phyloP scores from a whole-genome alignment of 2,797 vertebrate species.

The Anguilla marmorata region DNA sequence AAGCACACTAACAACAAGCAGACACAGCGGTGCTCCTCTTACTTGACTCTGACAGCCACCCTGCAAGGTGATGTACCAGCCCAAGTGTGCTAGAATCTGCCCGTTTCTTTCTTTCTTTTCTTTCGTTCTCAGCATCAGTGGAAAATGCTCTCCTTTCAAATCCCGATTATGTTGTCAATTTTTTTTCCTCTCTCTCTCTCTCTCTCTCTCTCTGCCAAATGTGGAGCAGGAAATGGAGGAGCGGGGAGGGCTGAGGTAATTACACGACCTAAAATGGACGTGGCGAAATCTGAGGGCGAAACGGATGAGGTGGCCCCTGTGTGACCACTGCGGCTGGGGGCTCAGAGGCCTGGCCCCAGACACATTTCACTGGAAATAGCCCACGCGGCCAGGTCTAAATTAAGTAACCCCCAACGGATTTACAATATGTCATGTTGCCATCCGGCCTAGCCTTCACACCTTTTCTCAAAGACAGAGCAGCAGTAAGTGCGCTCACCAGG shows the following conservation, averaged over 20 bases:
- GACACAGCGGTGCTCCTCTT: background rate
- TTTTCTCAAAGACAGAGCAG: background rate
- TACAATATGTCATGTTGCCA: conserved; percentile 21
- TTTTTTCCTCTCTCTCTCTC: background rate
- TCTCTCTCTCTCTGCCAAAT: background rate
- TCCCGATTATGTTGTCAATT: background rate
- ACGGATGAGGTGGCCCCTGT: background rate
- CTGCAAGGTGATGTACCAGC: background rate
- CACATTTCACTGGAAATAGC: conserved; percentile 6
- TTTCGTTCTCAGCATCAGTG: background rate
- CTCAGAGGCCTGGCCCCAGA: background rate
- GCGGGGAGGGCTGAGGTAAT: background rate
- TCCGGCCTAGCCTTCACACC: background rate
- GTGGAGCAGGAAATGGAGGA: background rate
- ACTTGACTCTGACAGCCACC: background rate
- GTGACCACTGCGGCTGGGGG: background rate
- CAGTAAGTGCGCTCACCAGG: conserved; percentile 30
- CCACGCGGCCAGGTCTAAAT: conserved; percentile 13
- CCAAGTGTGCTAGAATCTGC: background rate
- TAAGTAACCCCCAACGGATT: conserved; percentile 21
- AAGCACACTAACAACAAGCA: background rate
- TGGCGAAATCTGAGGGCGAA: background rate
- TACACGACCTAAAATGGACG: conserved; percentile 6
- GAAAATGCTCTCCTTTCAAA: background rate
- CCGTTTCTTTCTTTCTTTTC: background rate